A percentile compares a stretch with the other conserved stretches of the same genome.
Evolutionary conservation across 2,113 vertebrate species (phyloP).

Genomic region (Emydura subglobosa): DNA sequence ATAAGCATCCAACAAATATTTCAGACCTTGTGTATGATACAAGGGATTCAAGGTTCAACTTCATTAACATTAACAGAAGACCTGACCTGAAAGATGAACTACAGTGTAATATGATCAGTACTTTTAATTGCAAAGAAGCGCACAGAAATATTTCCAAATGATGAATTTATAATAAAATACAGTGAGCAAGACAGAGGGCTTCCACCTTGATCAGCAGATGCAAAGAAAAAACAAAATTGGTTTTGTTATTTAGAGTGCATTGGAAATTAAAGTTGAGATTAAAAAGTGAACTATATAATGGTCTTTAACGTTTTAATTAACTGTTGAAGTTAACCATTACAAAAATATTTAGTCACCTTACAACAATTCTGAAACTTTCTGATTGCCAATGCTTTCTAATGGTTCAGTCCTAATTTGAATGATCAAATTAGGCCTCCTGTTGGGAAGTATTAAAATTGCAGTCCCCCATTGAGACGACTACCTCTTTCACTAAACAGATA

Average conservation of each 20-base stretch:
- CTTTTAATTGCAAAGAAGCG: conserved; percentile 33
- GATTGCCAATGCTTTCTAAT: conserved; percentile 57
- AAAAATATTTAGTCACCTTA: conserved; percentile 46
- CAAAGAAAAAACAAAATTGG: not conserved
- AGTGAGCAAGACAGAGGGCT: not conserved
- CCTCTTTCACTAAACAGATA: conserved; percentile 36
- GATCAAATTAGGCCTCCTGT: conserved; percentile 71
- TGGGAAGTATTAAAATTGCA: conserved; percentile 70
- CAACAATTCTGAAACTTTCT: conserved; percentile 28
- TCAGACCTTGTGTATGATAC: not conserved
- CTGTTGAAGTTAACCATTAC: not conserved
- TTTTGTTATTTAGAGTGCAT: not conserved
- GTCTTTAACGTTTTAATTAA: not conserved
- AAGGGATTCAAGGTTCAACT: conserved; percentile 52
- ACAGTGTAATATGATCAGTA: not conserved
- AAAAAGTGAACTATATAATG: not conserved
- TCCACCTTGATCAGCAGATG: conserved; percentile 10
- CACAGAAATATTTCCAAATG: not conserved
- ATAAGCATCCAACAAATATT: not conserved
- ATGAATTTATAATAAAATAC: conserved; percentile 1
- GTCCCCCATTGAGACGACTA: conserved; percentile 45
- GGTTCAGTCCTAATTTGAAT: conserved; percentile 68
- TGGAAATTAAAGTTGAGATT: not conserved
- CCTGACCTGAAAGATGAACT: conserved; percentile 50
- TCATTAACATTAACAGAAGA: conserved; percentile 22